A percentile compares a stretch with the other conserved stretches of the same genome.
Conservation (phyloP, 2,113 vertebrate species). For the Leptobrachium leishanense region DNA sequence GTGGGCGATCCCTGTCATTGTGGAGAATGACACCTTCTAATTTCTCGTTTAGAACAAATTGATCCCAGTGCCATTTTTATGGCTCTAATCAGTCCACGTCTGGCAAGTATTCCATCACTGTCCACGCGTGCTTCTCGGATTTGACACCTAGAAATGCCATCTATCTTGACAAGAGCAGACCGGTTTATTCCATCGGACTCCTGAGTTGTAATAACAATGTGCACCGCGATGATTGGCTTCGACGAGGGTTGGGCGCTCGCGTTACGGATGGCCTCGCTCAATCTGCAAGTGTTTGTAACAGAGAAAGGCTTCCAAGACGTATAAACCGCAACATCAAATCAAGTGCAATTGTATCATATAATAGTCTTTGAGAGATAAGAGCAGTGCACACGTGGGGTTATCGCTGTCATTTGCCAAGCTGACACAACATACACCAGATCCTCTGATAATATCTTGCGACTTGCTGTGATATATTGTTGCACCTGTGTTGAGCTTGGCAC, state of each 20-base stretch:
- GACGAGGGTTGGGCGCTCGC: background rate
- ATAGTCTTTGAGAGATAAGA: constrained; percentile 33
- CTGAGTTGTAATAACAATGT: background rate
- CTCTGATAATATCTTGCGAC: background rate
- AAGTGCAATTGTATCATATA: constrained; percentile 27
- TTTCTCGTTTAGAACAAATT: background rate
- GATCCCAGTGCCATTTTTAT: background rate
- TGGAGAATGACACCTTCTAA: background rate
- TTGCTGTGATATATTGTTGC: constrained; percentile 25
- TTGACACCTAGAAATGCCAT: background rate
- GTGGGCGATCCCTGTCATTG: too few relatives aligned
- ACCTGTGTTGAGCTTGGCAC: background rate
- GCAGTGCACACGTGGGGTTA: constrained; percentile 5
- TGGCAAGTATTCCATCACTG: constrained; percentile 1
- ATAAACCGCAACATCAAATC: constrained; percentile 15
- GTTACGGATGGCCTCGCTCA: background rate
- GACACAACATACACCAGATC: constrained; percentile 23
- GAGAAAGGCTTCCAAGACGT: background rate
- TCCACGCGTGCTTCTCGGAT: background rate
- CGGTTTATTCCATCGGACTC: background rate
- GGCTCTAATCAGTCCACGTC: background rate
- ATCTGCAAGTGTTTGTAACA: constrained; percentile 9
- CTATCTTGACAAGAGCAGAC: constrained; percentile 16
- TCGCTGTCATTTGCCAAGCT: constrained; percentile 30
- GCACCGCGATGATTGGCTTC: background rate